These are phyloP conservation scores for Ctenopoma kingsleyae DNA, from an alignment of 2,797 vertebrate species.

Conservation along the genomic window DNA sequence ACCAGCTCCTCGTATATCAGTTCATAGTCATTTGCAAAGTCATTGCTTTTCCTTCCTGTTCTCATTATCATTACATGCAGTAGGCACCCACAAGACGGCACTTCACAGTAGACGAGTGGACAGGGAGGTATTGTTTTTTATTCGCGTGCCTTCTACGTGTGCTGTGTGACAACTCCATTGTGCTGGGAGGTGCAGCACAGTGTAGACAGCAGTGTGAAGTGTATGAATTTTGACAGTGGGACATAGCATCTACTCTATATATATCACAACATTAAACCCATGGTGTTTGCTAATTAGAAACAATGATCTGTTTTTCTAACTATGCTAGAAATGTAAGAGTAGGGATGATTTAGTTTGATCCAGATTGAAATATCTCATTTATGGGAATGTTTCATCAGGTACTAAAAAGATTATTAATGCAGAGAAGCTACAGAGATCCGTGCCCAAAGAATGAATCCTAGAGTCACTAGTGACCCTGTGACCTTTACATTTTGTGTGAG, in stretches of 20 bases:
- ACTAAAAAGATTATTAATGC: no score
- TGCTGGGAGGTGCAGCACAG: slow-evolving; percentile 49
- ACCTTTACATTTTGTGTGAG: background rate
- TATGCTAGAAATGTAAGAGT: background rate
- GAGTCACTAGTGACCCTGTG: no score
- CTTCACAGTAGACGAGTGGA: slow-evolving; percentile 54
- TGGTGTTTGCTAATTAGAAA: slow-evolving; percentile 56
- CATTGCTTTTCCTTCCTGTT: slow-evolving; percentile 72
- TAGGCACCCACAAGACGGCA: slow-evolving; percentile 50
- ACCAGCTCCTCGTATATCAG: slow-evolving; percentile 75
- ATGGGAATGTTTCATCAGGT: background rate
- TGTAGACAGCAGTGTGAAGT: slow-evolving; percentile 35
- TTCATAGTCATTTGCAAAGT: slow-evolving; percentile 70
- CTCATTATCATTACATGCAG: slow-evolving; percentile 69
- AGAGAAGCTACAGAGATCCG: background rate
- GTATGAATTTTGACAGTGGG: slow-evolving; percentile 68
- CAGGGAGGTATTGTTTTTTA: slow-evolving; percentile 64
- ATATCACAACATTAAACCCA: slow-evolving; percentile 41
- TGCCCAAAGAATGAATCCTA: background rate
- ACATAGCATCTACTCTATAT: slow-evolving; percentile 66
- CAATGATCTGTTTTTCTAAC: slow-evolving; percentile 37
- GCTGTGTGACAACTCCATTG: slow-evolving; percentile 75
- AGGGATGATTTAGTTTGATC: background rate
- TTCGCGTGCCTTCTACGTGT: slow-evolving; percentile 52
- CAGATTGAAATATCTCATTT: background rate